Base-by-base conservation (phyloP, 2,888 invertebrate genomes). In the Pseudanteris insignis region DNA sequence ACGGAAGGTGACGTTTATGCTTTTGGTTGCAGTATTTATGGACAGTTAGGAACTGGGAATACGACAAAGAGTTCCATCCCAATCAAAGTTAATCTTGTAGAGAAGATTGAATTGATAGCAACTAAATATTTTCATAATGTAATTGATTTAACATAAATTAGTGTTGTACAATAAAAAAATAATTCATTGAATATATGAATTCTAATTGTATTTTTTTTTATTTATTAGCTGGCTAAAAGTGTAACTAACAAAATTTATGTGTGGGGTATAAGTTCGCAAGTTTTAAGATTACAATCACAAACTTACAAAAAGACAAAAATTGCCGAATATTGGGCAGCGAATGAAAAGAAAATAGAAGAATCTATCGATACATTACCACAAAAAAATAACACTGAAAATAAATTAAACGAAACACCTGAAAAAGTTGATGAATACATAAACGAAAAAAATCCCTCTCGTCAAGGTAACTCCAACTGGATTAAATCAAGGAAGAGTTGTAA, bases 261-360 rank as follows among this genome's bases (percentile, higher is more conserved):
- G 0, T 92, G 91, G 91, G 91, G 91, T 1, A 85, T 87, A 30
- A 90, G 89, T 72, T 91, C 91, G 0, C 89, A 89, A 76, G 86
- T 87, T 54, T 80, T 91, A 4, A 83, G 89, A 36, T 77, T 88
- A 13, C 86, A 86, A 48, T 86, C 87, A 60, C 88, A 88, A 74
- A 84, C 85, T 2, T 84, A 85, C 70, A 84, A 86, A 41, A 83
- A 85, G 50, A 83, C 83, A 2, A 83, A 85, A 65, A 80, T 84
- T 29, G 78, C 81, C 37, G 84, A 84, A 64, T 84, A 84, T 64
- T 74, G 82, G 59, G 77, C 79, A 43, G 77, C 81, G 12, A 73
- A 78, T 12, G 80, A 80, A 29, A 83, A 81, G 64, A 64, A 62
- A 14, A 58, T 54, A 0, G 65, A 66, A 15, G 43, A 53, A 30